These are phyloP conservation scores for Eublepharis macularius DNA, from an alignment of 2,113 vertebrate species.

Conservation along the genomic window DNA sequence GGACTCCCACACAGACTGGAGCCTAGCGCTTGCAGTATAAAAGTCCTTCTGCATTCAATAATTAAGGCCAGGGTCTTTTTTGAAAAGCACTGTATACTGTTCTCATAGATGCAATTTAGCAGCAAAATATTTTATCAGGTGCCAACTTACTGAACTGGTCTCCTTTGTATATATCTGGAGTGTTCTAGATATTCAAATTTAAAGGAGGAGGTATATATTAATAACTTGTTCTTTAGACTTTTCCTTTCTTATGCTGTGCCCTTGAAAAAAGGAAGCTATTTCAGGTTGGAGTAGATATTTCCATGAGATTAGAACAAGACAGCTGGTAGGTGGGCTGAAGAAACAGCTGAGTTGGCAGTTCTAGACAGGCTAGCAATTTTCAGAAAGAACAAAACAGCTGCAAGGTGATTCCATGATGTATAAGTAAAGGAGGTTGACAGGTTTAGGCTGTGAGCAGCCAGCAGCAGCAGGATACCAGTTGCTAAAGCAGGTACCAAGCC, in stretches of 20 bases:
- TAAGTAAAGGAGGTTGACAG: constrained; percentile 26
- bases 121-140: not conserved
- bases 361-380: constrained; percentile 2
- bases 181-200: not conserved
- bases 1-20: too few relatives aligned
- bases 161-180: not conserved
- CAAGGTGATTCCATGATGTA: constrained; percentile 14
- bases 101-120: not conserved
- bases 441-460: not conserved
- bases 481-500: not conserved
- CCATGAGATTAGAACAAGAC: constrained; percentile 25
- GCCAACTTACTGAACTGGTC: not conserved
- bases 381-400: constrained; percentile 18
- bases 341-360: constrained; percentile 22
- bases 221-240: not conserved
- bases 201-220: not conserved
- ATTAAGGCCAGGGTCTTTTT: too few relatives aligned
- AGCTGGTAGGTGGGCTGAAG: constrained; percentile 13
- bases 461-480: not conserved
- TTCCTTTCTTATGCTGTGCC: not conserved
- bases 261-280: constrained; percentile 14
- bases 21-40: too few relatives aligned
- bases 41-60: too few relatives aligned
- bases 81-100: too few relatives aligned
- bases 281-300: constrained; percentile 19